These are phyloP conservation scores for Buphagus erythrorhynchus DNA, from an alignment of 2,797 vertebrate genomes.

Conservation along the genomic window DNA sequence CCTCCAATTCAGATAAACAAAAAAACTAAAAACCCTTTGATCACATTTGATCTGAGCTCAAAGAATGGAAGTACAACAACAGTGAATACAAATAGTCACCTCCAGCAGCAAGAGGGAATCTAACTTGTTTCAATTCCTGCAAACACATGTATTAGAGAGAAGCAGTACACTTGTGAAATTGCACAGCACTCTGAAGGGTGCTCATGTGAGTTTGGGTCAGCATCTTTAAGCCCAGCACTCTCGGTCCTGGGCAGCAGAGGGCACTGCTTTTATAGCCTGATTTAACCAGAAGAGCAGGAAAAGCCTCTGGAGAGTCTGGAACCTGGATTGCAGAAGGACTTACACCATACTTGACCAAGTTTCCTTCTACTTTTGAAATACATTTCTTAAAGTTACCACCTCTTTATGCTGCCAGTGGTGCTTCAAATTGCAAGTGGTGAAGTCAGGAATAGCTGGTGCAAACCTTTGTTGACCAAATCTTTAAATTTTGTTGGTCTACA, in stretches of 20 bases:
- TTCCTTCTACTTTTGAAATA: background rate
- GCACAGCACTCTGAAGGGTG: background rate
- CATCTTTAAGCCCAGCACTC: background rate
- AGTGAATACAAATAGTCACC: background rate
- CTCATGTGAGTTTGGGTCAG: background rate
- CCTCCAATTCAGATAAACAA: background rate
- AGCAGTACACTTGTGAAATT: background rate
- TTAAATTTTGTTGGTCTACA: background rate
- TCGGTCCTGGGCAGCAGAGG: conserved; percentile 45
- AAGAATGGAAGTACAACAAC: background rate
- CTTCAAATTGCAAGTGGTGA: background rate
- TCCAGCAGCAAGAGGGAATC: background rate
- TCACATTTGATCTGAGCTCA: background rate
- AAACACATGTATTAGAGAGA: background rate
- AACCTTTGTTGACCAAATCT: background rate
- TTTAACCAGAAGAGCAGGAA: background rate
- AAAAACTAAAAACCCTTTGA: background rate
- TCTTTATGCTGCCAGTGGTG: background rate
- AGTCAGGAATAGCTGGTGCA: background rate
- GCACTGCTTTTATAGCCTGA: conserved; percentile 3
- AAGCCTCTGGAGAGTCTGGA: background rate
- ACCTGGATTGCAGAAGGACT: background rate
- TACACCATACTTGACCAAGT: background rate
- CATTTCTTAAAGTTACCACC: background rate
- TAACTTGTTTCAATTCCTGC: background rate